phyloP scores from a whole-genome alignment of 2,113 vertebrate species.

The Noturus placidus region DNA sequence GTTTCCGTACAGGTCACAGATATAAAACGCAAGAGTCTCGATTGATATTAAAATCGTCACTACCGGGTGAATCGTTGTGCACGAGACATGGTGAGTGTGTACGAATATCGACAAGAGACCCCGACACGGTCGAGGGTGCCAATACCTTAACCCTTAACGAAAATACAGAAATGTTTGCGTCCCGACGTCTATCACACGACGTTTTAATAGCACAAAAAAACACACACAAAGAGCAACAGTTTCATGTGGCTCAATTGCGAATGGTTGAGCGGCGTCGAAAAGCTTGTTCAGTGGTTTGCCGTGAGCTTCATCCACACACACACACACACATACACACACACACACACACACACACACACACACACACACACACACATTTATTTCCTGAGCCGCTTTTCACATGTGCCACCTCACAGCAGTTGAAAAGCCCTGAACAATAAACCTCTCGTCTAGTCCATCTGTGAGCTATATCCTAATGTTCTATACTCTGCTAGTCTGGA shows the following conservation, averaged over 20 bases:
- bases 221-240: background rate
- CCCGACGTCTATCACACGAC: background rate
- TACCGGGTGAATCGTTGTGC: background rate
- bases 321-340: background rate
- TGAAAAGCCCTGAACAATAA: background rate
- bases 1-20: background rate
- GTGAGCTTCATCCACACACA: background rate
- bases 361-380: background rate
- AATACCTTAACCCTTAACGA: background rate
- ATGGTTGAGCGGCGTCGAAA: too few relatives aligned
- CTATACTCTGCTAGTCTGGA: constrained; percentile 1
- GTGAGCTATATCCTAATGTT: background rate
- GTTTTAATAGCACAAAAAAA: background rate
- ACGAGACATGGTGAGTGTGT: background rate
- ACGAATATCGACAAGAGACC: background rate
- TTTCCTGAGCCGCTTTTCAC: background rate
- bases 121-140: background rate
- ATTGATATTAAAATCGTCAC: background rate
- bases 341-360: constrained; percentile 4
- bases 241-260: background rate
- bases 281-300: background rate
- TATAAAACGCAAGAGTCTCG: background rate
- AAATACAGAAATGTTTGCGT: background rate
- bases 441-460: background rate
- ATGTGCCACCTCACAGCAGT: background rate